Evolutionary conservation across 2,797 vertebrate species (phyloP).

Genomic region (Erpetoichthys calabaricus): DNA sequence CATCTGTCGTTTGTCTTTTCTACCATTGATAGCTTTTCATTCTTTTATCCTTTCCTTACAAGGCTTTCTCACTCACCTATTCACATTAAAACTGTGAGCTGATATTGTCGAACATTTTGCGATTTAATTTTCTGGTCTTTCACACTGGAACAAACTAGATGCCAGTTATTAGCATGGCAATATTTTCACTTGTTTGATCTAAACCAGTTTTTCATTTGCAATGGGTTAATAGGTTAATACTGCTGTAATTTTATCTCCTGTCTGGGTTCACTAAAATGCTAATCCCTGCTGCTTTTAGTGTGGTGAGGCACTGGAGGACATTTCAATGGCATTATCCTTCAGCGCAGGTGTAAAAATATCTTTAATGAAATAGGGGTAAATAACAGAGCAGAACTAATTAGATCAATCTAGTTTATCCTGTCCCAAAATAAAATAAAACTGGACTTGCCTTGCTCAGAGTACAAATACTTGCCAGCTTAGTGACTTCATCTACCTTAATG

Average conservation of each 20-base stretch:
- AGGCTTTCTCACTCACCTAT: too few relatives aligned
- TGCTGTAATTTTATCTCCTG: neutral
- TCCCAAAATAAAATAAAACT: conserved; percentile 47
- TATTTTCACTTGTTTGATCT: conserved; percentile 38
- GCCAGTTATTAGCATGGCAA: too few relatives aligned
- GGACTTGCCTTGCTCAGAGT: neutral
- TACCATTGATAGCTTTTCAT: too few relatives aligned
- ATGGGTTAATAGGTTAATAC: conserved; percentile 40
- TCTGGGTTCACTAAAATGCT: neutral
- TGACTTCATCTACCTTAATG: too few relatives aligned
- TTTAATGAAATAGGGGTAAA: conserved; percentile 31
- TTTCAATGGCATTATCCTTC: conserved; percentile 35
- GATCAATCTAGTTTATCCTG: conserved; percentile 35
- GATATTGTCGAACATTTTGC: too few relatives aligned
- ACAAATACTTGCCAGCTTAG: too few relatives aligned
- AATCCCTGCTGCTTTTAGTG: neutral
- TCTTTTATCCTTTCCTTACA: too few relatives aligned
- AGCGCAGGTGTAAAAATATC: conserved; percentile 44
- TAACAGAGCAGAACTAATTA: conserved; percentile 50
- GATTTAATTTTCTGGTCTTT: too few relatives aligned
- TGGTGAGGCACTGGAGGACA: conserved; percentile 27
- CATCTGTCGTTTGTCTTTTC: conserved; percentile 23
- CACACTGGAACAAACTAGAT: too few relatives aligned
- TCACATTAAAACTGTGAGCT: too few relatives aligned
- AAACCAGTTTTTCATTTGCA: conserved; percentile 42